Percentiles rank a stretch among this genome's conserved stretches.
Conservation (phyloP, 1,140 invertebrate species). For the Orchestia grillus region DNA sequence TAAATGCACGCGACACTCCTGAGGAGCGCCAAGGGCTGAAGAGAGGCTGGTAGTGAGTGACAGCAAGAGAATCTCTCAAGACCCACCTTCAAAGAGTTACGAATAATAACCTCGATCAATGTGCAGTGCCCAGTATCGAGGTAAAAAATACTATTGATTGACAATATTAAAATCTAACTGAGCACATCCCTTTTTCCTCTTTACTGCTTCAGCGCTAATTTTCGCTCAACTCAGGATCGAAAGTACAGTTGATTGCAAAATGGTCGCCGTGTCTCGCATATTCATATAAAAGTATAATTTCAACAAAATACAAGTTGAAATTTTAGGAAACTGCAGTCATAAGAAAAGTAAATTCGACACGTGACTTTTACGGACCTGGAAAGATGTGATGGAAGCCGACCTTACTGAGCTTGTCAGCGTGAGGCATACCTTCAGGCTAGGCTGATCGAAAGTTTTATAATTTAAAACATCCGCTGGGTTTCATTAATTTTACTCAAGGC, state of each 20-base stretch:
- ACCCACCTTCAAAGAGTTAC: background rate
- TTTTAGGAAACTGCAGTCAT: background rate
- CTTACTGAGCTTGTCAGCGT: no score
- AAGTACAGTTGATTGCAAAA: background rate
- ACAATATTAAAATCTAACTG: background rate
- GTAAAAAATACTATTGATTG: background rate
- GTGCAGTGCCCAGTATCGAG: background rate
- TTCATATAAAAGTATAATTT: background rate
- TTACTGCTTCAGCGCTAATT: background rate
- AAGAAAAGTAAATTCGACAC: background rate
- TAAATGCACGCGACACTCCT: background rate
- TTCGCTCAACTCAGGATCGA: background rate
- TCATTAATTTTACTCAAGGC: no score
- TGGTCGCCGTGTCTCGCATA: background rate
- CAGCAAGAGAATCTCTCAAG: background rate
- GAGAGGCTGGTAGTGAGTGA: background rate
- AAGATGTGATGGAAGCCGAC: no score
- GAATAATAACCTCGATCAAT: background rate
- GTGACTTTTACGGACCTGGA: background rate
- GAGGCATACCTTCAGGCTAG: no score
- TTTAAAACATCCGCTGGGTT: no score
- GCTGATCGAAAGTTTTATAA: no score
- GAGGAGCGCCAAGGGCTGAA: background rate
- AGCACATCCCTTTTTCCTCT: no score
- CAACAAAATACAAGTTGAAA: background rate